phyloP scores from a whole-genome alignment of 1,140 invertebrate genomes.

The Saxidomus purpurata region DNA sequence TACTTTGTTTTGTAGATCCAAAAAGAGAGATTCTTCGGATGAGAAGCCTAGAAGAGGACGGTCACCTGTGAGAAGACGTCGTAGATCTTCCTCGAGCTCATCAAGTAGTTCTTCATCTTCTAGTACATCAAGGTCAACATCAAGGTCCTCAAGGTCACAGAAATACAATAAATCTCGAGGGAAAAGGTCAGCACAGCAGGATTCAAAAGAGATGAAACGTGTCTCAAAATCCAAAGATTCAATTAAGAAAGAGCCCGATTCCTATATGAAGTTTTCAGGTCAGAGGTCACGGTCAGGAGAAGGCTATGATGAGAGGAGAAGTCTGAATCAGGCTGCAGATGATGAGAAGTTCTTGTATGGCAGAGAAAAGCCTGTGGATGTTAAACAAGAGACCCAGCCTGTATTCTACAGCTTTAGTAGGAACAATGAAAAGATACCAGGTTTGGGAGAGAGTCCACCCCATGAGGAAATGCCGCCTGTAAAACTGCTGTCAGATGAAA shows the following conservation, averaged over 20 bases:
- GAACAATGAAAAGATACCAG: slow-evolving; percentile 53
- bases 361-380: not conserved
- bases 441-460: slow-evolving; percentile 56
- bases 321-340: not conserved
- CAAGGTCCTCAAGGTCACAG: slow-evolving; percentile 41
- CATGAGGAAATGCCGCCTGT: not conserved
- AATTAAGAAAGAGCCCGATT: not conserved
- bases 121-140: slow-evolving; percentile 19
- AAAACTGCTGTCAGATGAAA: not conserved
- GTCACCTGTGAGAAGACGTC: not conserved
- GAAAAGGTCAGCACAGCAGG: not conserved
- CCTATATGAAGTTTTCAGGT: not conserved
- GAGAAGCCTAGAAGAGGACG: not conserved
- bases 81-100: slow-evolving; percentile 19
- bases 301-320: not conserved
- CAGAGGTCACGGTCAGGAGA: not conserved
- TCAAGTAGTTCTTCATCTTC: slow-evolving; percentile 9
- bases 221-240: not conserved
- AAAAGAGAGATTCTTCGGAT: not conserved
- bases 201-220: not conserved
- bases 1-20: not conserved
- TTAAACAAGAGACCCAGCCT: not conserved
- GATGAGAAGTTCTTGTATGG: not conserved
- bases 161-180: not conserved
- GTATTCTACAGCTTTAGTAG: slow-evolving; percentile 8